Conservation (phyloP, 2,888 invertebrate species). For the Drosophila phalerata region DNA sequence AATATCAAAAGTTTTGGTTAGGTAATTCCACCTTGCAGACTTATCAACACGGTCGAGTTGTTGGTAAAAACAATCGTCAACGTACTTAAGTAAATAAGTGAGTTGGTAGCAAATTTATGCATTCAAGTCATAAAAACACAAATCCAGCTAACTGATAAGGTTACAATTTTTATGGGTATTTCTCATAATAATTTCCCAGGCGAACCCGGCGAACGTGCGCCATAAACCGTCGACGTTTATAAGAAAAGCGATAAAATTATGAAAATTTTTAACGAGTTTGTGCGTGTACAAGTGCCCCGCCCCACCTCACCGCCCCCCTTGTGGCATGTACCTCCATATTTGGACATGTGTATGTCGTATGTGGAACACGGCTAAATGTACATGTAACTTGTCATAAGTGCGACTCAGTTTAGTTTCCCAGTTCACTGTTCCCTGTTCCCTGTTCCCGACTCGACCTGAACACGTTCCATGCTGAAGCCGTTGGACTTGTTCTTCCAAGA, state of each 20-base stretch:
- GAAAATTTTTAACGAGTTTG: constrained; percentile 66
- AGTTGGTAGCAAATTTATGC: constrained; percentile 70
- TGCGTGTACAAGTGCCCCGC: constrained; percentile 35
- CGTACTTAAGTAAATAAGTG: not conserved
- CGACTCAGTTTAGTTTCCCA: constrained; percentile 34
- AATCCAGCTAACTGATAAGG: constrained; percentile 55
- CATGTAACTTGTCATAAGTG: constrained; percentile 72
- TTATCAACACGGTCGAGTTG: constrained; percentile 62
- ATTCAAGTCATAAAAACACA: constrained; percentile 74
- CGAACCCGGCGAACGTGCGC: constrained; percentile 54
- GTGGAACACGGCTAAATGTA: constrained; percentile 71
- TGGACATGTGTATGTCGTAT: constrained; percentile 51
- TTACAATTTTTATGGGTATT: constrained; percentile 70
- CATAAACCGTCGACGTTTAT: constrained; percentile 60
- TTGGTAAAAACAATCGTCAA: constrained; percentile 1
- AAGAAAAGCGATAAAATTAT: constrained; percentile 82
- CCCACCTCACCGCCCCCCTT: not conserved
- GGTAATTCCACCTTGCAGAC: constrained; percentile 53
- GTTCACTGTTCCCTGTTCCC: not conserved
- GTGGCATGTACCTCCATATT: constrained; percentile 28
- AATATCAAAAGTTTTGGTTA: constrained; percentile 26
- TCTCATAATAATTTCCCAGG: constrained; percentile 70
- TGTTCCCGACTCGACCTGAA: constrained; percentile 43
- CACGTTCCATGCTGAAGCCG: constrained; percentile 64
- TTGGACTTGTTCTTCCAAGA: constrained; percentile 70